These are phyloP conservation scores for Carassius auratus DNA, from an alignment of 2,113 vertebrate species.

Conservation along the genomic window DNA sequence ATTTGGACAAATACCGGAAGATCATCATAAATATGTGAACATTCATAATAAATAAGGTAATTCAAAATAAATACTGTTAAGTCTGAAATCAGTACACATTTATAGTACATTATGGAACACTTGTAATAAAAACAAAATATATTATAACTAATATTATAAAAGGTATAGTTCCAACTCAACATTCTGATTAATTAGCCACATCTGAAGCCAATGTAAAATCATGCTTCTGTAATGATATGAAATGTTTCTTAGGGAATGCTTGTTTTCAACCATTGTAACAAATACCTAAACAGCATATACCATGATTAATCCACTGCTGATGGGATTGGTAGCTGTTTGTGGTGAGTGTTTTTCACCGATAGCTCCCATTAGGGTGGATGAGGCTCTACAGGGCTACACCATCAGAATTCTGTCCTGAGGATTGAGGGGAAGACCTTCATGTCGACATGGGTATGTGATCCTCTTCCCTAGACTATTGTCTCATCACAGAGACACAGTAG, in stretches of 20 bases:
- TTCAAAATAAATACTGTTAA: not conserved
- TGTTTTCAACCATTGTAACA: not conserved
- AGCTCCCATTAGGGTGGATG: constrained; percentile 76
- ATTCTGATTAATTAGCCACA: not conserved
- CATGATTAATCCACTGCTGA: not conserved
- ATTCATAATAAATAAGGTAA: not conserved
- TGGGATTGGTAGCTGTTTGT: constrained; percentile 61
- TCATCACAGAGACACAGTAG: constrained; percentile 79
- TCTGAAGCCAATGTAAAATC: not conserved
- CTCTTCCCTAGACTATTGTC: constrained; percentile 62
- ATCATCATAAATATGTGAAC: not conserved
- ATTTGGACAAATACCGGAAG: not conserved
- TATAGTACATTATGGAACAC: not conserved
- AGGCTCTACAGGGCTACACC: constrained; percentile 42
- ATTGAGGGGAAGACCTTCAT: constrained; percentile 65
- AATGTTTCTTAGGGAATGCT: not conserved
- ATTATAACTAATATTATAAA: not conserved
- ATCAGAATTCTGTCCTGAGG: not conserved
- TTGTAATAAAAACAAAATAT: not conserved
- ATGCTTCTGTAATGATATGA: not conserved
- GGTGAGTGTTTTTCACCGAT: constrained; percentile 69
- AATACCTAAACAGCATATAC: not conserved
- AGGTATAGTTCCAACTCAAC: not conserved
- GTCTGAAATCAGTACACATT: not conserved
- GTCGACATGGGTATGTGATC: constrained; percentile 49